Conservation (phyloP, 2,797 vertebrate species). For the Clarias fuscus region DNA sequence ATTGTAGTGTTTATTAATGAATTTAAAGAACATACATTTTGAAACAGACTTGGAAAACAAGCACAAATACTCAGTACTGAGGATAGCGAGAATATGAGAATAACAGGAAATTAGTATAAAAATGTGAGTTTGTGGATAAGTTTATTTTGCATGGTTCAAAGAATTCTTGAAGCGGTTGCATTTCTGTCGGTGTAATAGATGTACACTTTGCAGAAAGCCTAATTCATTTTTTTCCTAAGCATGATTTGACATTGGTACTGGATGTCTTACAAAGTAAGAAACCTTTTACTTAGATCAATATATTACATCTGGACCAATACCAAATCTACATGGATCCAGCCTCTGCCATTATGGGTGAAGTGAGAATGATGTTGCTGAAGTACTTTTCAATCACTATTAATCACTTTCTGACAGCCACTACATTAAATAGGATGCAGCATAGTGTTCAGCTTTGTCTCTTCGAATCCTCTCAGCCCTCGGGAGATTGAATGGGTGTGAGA, state of each 20-base stretch:
- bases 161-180: constrained; percentile 10
- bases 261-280: not conserved
- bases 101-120: not conserved
- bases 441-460: not conserved
- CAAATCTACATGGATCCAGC: not conserved
- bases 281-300: not conserved
- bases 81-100: not conserved
- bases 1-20: not conserved
- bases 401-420: not conserved
- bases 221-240: not conserved
- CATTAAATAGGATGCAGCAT: not conserved
- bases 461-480: not conserved
- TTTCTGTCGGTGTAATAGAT: constrained; percentile 14
- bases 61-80: too few relatives aligned
- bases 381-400: constrained; percentile 20
- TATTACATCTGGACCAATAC: not conserved
- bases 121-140: not conserved
- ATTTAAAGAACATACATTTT: not conserved
- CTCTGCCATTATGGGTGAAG: not conserved
- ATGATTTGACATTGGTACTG: not conserved
- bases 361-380: not conserved
- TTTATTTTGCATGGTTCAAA: not conserved
- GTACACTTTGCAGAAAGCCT: not conserved
- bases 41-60: not conserved
- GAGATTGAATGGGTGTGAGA: constrained; percentile 5